Conservation (phyloP, 2,113 vertebrate species). For the Physeter macrocephalus region DNA sequence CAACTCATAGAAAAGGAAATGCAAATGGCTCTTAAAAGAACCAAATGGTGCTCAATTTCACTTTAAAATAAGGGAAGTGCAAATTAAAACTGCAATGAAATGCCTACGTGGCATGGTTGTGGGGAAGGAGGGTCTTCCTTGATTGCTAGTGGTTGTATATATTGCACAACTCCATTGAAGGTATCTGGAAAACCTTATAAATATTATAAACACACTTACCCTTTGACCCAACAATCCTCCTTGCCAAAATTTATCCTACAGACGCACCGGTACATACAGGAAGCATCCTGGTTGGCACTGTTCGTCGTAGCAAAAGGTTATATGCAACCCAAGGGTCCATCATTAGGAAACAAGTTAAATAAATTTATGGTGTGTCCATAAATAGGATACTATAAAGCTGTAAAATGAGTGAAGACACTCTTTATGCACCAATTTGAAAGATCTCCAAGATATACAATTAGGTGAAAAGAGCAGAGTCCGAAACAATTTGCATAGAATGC, state of each 20-base stretch:
- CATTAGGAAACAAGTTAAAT: not conserved
- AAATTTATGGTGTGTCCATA: not conserved
- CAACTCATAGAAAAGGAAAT: not conserved
- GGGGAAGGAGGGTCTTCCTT: not conserved
- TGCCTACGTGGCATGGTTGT: not conserved
- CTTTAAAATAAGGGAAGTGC: not conserved
- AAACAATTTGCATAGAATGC: not conserved
- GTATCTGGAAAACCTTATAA: not conserved
- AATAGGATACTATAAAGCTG: conserved; percentile 1
- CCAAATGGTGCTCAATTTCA: not conserved
- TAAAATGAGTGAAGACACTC: not conserved
- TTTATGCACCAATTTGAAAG: conserved; percentile 13
- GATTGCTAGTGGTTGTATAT: not conserved
- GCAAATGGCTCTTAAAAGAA: not conserved
- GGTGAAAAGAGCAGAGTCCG: not conserved
- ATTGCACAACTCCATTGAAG: not conserved
- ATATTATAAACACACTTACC: not conserved
- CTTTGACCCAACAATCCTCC: not conserved
- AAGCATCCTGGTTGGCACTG: not conserved
- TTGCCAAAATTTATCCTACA: not conserved
- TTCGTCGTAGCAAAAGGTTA: not conserved
- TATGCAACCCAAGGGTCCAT: not conserved
- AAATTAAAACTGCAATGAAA: not conserved
- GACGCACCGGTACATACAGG: not conserved
- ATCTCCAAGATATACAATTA: not conserved